Percentiles rank a stretch among this genome's conserved stretches.
Conservation (phyloP, 1,140 invertebrate species). For the Dufourea novaeangliae region DNA sequence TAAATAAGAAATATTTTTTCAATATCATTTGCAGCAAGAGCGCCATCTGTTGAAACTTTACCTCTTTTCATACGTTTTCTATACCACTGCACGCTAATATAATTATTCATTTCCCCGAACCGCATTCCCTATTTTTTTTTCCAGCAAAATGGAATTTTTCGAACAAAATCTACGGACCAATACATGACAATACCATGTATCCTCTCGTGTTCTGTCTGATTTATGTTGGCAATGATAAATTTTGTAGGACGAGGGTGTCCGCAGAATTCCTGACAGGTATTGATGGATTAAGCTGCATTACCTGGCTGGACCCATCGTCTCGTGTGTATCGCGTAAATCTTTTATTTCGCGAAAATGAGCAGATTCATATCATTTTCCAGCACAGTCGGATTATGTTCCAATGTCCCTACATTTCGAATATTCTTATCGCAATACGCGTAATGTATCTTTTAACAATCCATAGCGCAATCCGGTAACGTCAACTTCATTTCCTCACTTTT, state of each 20-base stretch:
- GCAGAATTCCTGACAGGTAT: conserved; percentile 63
- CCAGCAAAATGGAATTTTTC: not conserved
- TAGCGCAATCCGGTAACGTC: too few relatives aligned
- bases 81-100: not conserved
- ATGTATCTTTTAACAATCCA: too few relatives aligned
- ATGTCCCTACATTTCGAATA: too few relatives aligned
- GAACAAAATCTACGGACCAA: not conserved
- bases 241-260: conserved; percentile 43
- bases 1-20: not conserved
- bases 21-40: not conserved
- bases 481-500: not conserved
- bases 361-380: conserved; percentile 17
- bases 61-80: not conserved
- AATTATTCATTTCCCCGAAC: not conserved
- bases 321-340: conserved; percentile 65
- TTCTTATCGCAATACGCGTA: too few relatives aligned
- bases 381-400: not conserved
- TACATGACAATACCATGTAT: not conserved
- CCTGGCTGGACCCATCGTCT: conserved; percentile 59
- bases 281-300: conserved; percentile 72
- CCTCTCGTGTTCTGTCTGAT: conserved; percentile 57
- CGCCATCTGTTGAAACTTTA: not conserved
- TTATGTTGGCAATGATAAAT: conserved; percentile 71
- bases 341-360: conserved; percentile 68
- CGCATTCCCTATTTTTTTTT: not conserved